Base-by-base conservation (phyloP, 30 jellyfish, hydroid and myxozoan genomes). In the Turritopsis dohrnii region DNA sequence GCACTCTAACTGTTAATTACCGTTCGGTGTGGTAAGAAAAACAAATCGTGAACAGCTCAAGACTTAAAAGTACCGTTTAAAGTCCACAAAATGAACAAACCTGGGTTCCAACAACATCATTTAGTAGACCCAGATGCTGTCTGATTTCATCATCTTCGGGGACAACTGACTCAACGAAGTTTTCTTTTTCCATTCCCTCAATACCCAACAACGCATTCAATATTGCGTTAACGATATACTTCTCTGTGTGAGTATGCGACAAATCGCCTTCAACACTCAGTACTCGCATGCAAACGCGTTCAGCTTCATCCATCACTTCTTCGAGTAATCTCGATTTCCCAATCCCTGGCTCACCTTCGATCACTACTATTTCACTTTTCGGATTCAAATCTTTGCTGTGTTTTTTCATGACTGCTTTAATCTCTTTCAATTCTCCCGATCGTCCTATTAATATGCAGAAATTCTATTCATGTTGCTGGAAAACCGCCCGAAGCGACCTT, bases 271-370 rank as follows among this genome's bases (percentile, higher is more conserved):
- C 83, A 26, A 29, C 83, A 29, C 31, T 21, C 26, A 74, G 13
- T 16, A 74, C 83, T 23, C 83, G 83, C 65, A 74, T 7, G 26
- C 21, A 41, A 1, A 27, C 26, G 54, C 31, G 28, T 74, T 91
- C 96, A 25, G 89, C 94, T 19, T 85, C 60, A 26, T 91, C 97
- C 93, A 91, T 83, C 83, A 86, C 29, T 69, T 86, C 94, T 83
- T 91, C 97, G 7, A 91, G 90, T 77, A 91, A 88, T 82, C 96
- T 72, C 60, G 97, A 74, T 80, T 91, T 91, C 18, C 97, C 97
- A 52, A 91, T 80, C 69, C 97, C 97, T 1, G 97, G 96, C 31
- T 86, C 97, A n/a, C 97, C 97, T 73, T 86, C 94, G 72, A 89
- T 81, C 1, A 80, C 29, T 1, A 89, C 41, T 1, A 81, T 74